Base-by-base conservation (phyloP, 1,140 invertebrate species). In the Scaptomyza graminum region DNA sequence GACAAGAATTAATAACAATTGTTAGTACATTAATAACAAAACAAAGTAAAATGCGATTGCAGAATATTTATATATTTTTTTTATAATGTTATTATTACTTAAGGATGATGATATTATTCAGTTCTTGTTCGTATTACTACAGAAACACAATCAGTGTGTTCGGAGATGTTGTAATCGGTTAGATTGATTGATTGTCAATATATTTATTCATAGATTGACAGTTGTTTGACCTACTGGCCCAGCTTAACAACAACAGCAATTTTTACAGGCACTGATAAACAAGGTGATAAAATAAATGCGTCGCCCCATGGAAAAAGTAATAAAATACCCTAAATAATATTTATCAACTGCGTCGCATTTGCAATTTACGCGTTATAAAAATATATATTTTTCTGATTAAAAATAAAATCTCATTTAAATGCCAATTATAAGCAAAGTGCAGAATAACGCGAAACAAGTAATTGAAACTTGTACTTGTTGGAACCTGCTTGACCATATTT, bases 251-350 rank as follows among this genome's bases (percentile, higher is more conserved):
- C 5, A n/a, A 37, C 16, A 47, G 4, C 12, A 3, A 43, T 18
- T 50, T 52, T 25, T 16, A 50, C 44, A 64, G 64, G 41, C 52
- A 59, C 25, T 76, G 67, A 85, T 85, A 83, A 83, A 85, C 76
- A 84, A 80, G 79, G 80, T 83, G 80, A 85, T 84, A 84, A 84
- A 84, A 84, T 61, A 51, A 74, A 80, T 85, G 81, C 76, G 80
- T 54, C 62, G 50, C 63, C 76, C 59, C 69, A 79, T 22, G 18
- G 4, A 22, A 18, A 18, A 22, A 22, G 4, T 3, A 22, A n/a
- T n/a, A 22, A 22, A 22, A 22, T 22, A 3, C 0, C 18, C 18
- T 22, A 22, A 22, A 22, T 3, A 22, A 22, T 22, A 22, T 22
- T 22, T 22, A 22, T 22, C 18, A 73, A 74, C 43, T 85, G 76